Evolutionary conservation across 37 sponge, comb jelly and placozoan genomes (phyloP), one percentile per base, ranked within the genome.

Genomic region (Halichondria panicea): DNA sequence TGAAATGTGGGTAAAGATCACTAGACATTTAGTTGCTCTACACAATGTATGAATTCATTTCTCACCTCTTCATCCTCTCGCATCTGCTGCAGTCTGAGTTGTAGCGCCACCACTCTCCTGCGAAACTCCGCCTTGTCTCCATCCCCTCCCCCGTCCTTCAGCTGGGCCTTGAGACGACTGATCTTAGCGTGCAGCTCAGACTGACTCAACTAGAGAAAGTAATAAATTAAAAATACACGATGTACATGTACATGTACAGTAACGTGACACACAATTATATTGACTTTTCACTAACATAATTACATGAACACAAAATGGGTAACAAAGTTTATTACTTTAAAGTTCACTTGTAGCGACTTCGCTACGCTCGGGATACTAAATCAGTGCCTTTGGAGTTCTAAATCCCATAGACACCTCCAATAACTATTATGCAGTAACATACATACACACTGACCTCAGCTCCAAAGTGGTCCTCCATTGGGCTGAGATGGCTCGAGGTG

Each of bases 1-100:
- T n/a, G n/a, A n/a, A n/a, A n/a, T n/a, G n/a, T n/a, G n/a, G n/a
- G n/a, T n/a, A n/a, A n/a, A n/a, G n/a, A n/a, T n/a, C n/a, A n/a
- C n/a, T n/a, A n/a, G n/a, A n/a, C n/a, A n/a, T n/a, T n/a, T n/a
- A n/a, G n/a, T n/a, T n/a, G n/a, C n/a, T n/a, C n/a, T n/a, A n/a
- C n/a, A n/a, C 50, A 13, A 9, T 48, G 13, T 48, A 18, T 48
- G 50, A 18, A 48, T 48, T 18, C 9, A 18, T 18, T 48, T 18
- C 13, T 18, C 13, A 48, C 50, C 50, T 48, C 50, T 5, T 22
- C n/a, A n/a, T 60, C 81, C 60, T 87, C 87, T 38, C 46, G 74
- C 87, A 78, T 66, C 42, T 68, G 45, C 42, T 75, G 90, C 4
- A 82, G 74, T 27, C 53, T 25, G 46, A 89, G 68, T 57, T 89